Evolutionary conservation across 2,797 vertebrate genomes (phyloP).

Genomic region (Parauchenoglanis ngamensis): DNA sequence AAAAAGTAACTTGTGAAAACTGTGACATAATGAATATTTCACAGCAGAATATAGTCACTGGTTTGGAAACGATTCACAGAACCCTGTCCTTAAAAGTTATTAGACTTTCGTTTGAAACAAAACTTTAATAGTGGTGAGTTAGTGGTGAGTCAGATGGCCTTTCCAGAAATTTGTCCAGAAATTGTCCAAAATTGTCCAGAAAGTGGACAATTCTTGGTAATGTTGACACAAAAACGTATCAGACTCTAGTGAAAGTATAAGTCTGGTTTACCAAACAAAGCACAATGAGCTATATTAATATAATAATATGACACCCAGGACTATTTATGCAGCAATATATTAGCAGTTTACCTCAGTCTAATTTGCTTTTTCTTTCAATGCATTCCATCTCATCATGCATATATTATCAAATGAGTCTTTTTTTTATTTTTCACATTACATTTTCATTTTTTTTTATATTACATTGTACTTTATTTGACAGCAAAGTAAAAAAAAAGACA

Average conservation of each 20-base stretch:
- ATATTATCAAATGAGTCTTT: not conserved
- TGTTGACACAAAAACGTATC: not conserved
- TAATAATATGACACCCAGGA: not conserved
- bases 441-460: not conserved
- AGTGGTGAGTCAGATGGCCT: not conserved
- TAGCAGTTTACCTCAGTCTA: not conserved
- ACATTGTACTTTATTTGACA: not conserved
- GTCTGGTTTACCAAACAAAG: not conserved
- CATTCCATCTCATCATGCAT: not conserved
- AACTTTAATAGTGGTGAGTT: no score
- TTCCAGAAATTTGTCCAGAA: not conserved
- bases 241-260: not conserved
- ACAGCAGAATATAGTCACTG: not conserved
- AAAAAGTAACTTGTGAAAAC: not conserved
- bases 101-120: not conserved
- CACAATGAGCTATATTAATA: not conserved
- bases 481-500: not conserved
- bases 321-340: not conserved
- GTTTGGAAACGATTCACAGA: not conserved
- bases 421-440: not conserved
- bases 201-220: not conserved
- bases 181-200: no score
- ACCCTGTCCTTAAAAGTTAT: not conserved
- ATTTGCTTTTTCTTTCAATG: not conserved
- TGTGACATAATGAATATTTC: not conserved